Conservation (phyloP, 2,113 vertebrate genomes). For the Alligator mississippiensis region DNA sequence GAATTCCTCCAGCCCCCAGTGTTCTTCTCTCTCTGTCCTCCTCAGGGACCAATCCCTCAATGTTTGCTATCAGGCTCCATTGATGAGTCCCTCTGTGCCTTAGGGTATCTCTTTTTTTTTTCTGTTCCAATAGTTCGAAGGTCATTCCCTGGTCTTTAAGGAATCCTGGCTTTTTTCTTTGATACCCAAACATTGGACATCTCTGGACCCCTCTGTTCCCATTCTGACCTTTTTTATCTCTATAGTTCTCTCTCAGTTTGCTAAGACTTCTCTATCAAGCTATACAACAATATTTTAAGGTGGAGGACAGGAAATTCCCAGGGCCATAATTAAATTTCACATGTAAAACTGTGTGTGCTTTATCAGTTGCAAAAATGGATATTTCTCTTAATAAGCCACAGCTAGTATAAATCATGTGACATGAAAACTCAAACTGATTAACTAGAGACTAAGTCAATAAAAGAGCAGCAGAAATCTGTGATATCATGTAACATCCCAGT, state of each 20-base stretch:
- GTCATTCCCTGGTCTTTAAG: slow-evolving; percentile 51
- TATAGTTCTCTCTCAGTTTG: slow-evolving; percentile 69
- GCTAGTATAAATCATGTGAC: slow-evolving; percentile 66
- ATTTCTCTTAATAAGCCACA: slow-evolving; percentile 61
- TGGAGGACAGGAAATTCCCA: slow-evolving; percentile 64
- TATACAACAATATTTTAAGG: slow-evolving; percentile 64
- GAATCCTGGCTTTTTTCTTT: slow-evolving; percentile 57
- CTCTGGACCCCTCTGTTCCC: slow-evolving; percentile 42
- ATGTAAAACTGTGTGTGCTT: slow-evolving; percentile 49
- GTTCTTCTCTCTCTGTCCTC: background rate
- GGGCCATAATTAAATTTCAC: slow-evolving; percentile 69
- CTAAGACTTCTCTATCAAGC: slow-evolving; percentile 65
- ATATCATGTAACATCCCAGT: slow-evolving; percentile 47
- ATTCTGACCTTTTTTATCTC: slow-evolving; percentile 58
- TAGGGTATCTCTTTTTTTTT: slow-evolving; percentile 49
- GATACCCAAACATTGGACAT: slow-evolving; percentile 56
- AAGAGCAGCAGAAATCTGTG: slow-evolving; percentile 12
- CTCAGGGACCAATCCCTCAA: background rate
- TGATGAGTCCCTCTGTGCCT: slow-evolving; percentile 35
- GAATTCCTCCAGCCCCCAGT: background rate
- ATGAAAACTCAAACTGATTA: slow-evolving; percentile 72
- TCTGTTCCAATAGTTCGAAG: slow-evolving; percentile 29
- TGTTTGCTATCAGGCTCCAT: slow-evolving; percentile 28
- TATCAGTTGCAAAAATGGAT: slow-evolving; percentile 51
- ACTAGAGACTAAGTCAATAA: slow-evolving; percentile 58